Evolutionary conservation across 2,113 vertebrate species (phyloP).

Genomic region (Phalacrocorax aristotelis): DNA sequence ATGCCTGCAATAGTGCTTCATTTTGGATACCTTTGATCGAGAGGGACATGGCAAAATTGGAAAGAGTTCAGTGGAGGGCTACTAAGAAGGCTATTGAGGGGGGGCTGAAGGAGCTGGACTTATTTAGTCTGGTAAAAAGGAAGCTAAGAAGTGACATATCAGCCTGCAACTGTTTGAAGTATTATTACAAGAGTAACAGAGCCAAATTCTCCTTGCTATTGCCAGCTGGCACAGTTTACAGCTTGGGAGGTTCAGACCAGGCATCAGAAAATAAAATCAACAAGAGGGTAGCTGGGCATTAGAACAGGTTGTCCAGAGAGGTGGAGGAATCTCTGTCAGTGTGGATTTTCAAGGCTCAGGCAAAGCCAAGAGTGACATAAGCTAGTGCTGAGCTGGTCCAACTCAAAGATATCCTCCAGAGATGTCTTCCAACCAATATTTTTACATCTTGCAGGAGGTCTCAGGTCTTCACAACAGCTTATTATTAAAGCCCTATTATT

Average conservation of each 20-base stretch:
- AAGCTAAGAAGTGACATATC: background rate
- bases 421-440: background rate
- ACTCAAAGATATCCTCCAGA: background rate
- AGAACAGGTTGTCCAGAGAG: background rate
- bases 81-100: background rate
- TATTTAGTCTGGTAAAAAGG: background rate
- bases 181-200: background rate
- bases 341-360: background rate
- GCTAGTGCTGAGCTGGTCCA: background rate
- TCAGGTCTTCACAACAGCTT: background rate
- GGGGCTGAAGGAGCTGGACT: background rate
- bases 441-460: background rate
- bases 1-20: background rate
- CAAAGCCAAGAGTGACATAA: background rate
- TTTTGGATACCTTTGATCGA: background rate
- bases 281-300: background rate
- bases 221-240: background rate
- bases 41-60: background rate
- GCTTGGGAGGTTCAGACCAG: background rate
- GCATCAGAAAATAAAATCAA: background rate
- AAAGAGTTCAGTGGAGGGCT: background rate
- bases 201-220: background rate
- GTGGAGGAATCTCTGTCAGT: background rate
- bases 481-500: constrained; percentile 30
- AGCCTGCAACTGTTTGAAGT: background rate